These are phyloP conservation scores for Microcebus murinus DNA, from an alignment of 2,113 vertebrate species.

Conservation along the genomic window DNA sequence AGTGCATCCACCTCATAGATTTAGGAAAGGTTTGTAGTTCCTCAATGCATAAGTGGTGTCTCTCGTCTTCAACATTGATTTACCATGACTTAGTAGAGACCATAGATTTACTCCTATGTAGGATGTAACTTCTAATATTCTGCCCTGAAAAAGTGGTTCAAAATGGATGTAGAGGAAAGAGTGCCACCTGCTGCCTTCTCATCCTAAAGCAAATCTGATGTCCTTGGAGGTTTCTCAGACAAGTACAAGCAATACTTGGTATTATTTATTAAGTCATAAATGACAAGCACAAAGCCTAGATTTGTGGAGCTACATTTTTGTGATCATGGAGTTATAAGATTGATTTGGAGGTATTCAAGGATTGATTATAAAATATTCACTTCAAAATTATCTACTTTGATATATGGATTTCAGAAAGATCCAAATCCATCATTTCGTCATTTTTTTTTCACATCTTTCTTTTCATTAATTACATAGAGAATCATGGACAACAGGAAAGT, in stretches of 20 bases:
- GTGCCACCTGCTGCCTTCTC: conserved; percentile 75
- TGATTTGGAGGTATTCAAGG: not conserved
- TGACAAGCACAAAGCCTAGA: not conserved
- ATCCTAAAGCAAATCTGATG: conserved; percentile 61
- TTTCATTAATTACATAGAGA: not conserved
- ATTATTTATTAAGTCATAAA: not conserved
- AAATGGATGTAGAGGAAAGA: conserved; percentile 70
- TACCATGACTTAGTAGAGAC: not conserved
- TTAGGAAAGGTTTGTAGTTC: not conserved
- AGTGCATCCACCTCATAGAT: not conserved
- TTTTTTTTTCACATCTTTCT: not conserved
- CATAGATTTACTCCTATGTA: not conserved
- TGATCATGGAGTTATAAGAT: not conserved
- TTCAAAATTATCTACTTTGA: not conserved
- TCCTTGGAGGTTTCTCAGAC: conserved; percentile 48
- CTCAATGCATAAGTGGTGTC: not conserved
- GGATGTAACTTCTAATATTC: conserved; percentile 54
- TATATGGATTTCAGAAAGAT: not conserved
- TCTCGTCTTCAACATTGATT: not conserved
- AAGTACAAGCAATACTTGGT: not conserved
- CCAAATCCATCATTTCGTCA: not conserved
- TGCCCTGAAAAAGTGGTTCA: conserved; percentile 56
- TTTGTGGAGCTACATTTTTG: not conserved
- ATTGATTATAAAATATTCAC: not conserved
- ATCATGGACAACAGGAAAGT: not conserved